Percentiles rank a stretch among this genome's conserved stretches.
phyloP scores from a whole-genome alignment of 2,113 vertebrate species.

The Platysternon megacephalum region DNA sequence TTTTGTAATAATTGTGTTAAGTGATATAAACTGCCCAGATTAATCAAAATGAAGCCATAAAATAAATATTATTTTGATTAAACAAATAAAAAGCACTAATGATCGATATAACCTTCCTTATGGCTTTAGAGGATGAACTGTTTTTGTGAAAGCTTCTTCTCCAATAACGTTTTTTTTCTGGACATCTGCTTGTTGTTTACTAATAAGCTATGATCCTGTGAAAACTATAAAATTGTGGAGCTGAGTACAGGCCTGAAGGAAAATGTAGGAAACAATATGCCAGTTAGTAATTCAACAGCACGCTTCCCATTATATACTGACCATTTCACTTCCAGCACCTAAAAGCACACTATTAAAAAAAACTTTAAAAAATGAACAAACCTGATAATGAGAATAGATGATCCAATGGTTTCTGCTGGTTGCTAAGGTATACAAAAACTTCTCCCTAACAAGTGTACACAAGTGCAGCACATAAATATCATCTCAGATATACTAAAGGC shows the following conservation, averaged over 20 bases:
- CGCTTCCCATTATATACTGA: background rate
- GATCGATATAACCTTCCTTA: background rate
- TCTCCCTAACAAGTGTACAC: background rate
- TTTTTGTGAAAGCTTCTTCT: background rate
- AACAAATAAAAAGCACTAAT: background rate
- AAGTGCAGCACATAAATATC: background rate
- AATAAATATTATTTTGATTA: background rate
- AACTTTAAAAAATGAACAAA: background rate
- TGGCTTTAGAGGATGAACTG: background rate
- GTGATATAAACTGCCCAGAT: background rate
- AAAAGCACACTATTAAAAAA: background rate
- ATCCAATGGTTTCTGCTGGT: background rate
- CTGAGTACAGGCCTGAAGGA: background rate
- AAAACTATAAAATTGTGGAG: background rate
- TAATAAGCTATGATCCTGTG: background rate
- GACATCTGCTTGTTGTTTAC: background rate
- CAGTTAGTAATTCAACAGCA: background rate
- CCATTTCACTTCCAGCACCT: background rate
- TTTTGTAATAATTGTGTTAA: background rate
- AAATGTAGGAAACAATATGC: background rate
- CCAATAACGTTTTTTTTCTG: background rate
- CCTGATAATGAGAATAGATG: background rate
- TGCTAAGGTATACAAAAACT: background rate
- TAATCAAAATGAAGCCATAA: background rate
- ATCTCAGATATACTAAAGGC: background rate